Conservation (phyloP, 2,888 invertebrate genomes). For the Drosophila bunnanda region DNA sequence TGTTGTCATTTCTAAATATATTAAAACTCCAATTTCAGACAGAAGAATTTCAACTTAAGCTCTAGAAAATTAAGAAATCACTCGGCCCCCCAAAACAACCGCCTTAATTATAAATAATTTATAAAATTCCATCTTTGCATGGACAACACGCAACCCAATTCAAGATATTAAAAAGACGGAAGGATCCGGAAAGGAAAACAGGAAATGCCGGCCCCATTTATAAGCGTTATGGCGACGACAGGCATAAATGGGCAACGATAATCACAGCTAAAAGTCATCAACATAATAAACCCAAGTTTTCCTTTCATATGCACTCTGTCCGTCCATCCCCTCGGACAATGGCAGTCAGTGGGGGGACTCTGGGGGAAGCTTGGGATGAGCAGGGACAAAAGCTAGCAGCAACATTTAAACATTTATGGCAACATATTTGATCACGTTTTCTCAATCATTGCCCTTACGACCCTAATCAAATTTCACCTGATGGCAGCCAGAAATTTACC, state of each 20-base stretch:
- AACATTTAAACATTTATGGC: slow-evolving; percentile 79
- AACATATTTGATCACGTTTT: slow-evolving; percentile 83
- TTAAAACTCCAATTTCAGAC: too few relatives aligned
- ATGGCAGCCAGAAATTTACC: slow-evolving; percentile 75
- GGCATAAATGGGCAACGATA: slow-evolving; percentile 65
- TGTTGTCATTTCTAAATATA: too few relatives aligned
- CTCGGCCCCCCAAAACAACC: too few relatives aligned
- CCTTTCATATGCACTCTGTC: slow-evolving; percentile 62
- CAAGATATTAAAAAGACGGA: slow-evolving; percentile 13
- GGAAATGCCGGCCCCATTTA: slow-evolving; percentile 40
- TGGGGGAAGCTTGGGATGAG: slow-evolving; percentile 18
- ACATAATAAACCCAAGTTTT: slow-evolving; percentile 73
- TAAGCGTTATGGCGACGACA: slow-evolving; percentile 54
- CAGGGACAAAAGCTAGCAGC: slow-evolving; percentile 59
- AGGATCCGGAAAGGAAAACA: not conserved
- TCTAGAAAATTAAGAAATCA: slow-evolving; percentile 1
- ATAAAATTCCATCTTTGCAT: slow-evolving; percentile 13
- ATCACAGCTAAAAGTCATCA: slow-evolving; percentile 77
- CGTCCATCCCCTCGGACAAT: slow-evolving; percentile 51
- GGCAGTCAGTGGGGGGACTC: slow-evolving; percentile 23
- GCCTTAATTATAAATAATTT: slow-evolving; percentile 25
- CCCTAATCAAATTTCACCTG: slow-evolving; percentile 84
- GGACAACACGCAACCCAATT: slow-evolving; percentile 25
- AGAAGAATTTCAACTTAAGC: not conserved
- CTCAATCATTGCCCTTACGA: slow-evolving; percentile 82